Evolutionary conservation across 37 sponge, comb jelly and placozoan species (phyloP).

Genomic region (Halichondria panicea): DNA sequence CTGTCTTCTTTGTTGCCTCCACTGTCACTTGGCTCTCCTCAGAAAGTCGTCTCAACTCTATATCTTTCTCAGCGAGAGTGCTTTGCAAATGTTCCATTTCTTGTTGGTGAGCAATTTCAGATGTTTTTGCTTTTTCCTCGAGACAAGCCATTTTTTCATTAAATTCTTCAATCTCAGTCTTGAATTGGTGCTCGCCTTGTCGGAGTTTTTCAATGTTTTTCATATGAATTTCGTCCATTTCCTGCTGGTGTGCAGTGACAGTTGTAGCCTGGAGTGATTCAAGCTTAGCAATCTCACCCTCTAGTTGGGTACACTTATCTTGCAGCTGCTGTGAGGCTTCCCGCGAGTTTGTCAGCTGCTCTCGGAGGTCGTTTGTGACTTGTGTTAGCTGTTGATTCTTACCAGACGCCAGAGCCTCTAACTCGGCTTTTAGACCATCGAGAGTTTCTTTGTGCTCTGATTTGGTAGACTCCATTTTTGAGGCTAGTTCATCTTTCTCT

Average conservation of each 20-base stretch:
- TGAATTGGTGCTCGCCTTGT: conserved; percentile 6
- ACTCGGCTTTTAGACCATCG: conserved; percentile 17
- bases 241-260: no score
- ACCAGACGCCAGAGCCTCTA: conserved; percentile 31
- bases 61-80: not conserved
- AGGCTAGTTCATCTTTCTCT: not conserved
- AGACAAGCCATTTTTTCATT: not conserved
- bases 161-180: not conserved
- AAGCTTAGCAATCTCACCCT: no score
- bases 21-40: not conserved
- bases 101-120: conserved; percentile 1
- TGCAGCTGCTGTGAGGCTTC: not conserved
- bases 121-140: not conserved
- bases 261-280: conserved; percentile 12
- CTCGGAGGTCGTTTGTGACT: conserved; percentile 14
- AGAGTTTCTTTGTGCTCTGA: conserved; percentile 7
- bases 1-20: no score
- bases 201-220: not conserved
- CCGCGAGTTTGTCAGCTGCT: no score
- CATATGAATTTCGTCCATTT: no score
- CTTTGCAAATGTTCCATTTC: not conserved
- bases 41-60: not conserved
- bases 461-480: conserved; percentile 1
- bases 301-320: not conserved
- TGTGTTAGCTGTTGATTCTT: conserved; percentile 28